Base-by-base conservation (phyloP, 2,113 vertebrate species). In the Takifugu bimaculatus region DNA sequence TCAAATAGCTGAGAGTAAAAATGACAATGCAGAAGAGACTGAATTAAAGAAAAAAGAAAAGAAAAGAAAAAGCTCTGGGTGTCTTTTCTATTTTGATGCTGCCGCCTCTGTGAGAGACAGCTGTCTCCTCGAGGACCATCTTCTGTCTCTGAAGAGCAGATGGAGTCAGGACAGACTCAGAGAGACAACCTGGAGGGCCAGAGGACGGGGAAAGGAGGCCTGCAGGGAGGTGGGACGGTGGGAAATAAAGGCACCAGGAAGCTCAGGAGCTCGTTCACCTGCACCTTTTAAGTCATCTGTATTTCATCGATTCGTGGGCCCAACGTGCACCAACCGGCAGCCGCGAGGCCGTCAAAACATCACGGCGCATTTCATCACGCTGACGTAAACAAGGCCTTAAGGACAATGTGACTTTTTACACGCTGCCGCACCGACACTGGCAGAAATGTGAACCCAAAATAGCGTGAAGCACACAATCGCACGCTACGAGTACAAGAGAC, bases 81-180 rank as follows among this genome's bases (percentile, higher is more conserved):
- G 2, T 75, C 63, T 53, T 59, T 80, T 75, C 72, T 83, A 65
- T 78, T 74, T 70, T 74, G 68, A 66, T 59, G 54, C 50, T 5
- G 54, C 26, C 2, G n/a, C 74, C 48, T 78, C 59, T 63, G 63
- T 62, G 69, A 83, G 82, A 64, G 77, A 82, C 82, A 82, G 60
- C 83, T 75, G 78, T 80, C 76, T 82, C 82, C 57, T 67, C 68
- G 1, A 63, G 75, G 51, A 11, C 6, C 6, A 28, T 28, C 15
- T 55, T 43, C 32, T 39, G 35, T 9, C 11, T 39, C 35, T 39
- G 35, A 11, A 39, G 35, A 39, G 35, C 35, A 11, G 55, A 65
- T 62, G 42, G 59, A 74, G 55, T 25, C 42, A 27, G 65, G 32
- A 64, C 47, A 45, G 53, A 51, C n/a, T 61, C 26, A 4, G 44